Base-by-base conservation (phyloP, 2,797 vertebrate species). In the Pelochelys cantorii region DNA sequence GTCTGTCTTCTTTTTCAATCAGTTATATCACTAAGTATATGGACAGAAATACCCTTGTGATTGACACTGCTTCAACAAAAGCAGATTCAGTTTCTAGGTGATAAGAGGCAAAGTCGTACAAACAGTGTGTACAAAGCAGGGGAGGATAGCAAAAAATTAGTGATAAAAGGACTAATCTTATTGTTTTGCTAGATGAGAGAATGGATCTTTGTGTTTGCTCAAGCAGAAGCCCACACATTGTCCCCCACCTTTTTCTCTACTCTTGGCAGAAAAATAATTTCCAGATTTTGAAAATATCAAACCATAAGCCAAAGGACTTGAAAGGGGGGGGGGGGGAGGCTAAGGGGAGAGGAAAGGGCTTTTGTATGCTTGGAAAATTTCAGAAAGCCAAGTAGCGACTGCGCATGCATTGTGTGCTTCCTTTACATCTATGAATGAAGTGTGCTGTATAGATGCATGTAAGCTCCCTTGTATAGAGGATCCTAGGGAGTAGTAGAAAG, bases 21-120 rank as follows among this genome's bases (percentile, higher is more conserved):
- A 94, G 90, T 96, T 96, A 92, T 97, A 97, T 97, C 95, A 34
- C 91, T 88, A 95, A 97, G 92, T 86, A 93, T 97, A 95, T 95
- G 96, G 94, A 95, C 85, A 95, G 97, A 96, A 95, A 97, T 96
- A 60, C 96, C 95, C 96, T 96, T 90, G 96, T 98, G 98, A 98
- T 93, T 97, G 97, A 98, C 96, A 90, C 95, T 95, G 94, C 94
- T 98, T 97, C 97, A 96, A 97, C 97, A 98, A 98, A 98, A 96
- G 95, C 95, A 97, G 97, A 97, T 97, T 97, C 96, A 93, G 94
- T 97, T 96, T 97, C 97, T 93, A 83, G 95, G 96, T 14, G 98
- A 98, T 98, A 98, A 98, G 97, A 87, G 96, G 95, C 96, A 98
- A 98, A 98, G 97, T 98, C 97, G 97, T 96, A 96, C 97, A 97